phyloP scores from a whole-genome alignment of 2,888 invertebrate genomes.

The Erebia ligea region DNA sequence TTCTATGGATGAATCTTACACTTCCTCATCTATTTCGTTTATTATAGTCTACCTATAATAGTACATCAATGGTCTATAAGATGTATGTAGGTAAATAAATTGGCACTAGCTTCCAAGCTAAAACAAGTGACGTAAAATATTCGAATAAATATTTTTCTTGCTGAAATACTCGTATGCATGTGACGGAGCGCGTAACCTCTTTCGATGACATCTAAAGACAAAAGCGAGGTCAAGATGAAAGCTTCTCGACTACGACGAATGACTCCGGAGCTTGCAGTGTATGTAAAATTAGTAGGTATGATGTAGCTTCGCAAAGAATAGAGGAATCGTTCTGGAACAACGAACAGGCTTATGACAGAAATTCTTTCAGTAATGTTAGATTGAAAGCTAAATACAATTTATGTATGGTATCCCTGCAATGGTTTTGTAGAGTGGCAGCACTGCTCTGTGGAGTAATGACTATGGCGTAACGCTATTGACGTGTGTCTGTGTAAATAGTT shows the following conservation, averaged over 20 bases:
- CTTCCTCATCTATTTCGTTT: no score
- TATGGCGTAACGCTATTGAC: no score
- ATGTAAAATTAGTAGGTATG: conserved; percentile 20
- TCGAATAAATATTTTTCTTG: background rate
- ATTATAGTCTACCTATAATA: no score
- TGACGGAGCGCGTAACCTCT: conserved; percentile 13
- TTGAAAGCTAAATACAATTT: no score
- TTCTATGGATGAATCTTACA: no score
- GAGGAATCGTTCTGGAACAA: conserved; percentile 10
- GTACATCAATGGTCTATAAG: no score
- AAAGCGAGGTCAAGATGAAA: conserved; percentile 19
- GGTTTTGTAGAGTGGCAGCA: no score
- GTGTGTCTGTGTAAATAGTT: no score
- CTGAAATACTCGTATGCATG: conserved; percentile 8
- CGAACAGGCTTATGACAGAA: conserved; percentile 1
- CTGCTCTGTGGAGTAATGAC: no score
- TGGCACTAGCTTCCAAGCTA: background rate
- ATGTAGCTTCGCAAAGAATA: conserved; percentile 14
- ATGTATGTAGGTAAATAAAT: background rate
- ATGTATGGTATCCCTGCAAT: no score
- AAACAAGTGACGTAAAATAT: background rate
- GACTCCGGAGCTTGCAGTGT: conserved; percentile 4
- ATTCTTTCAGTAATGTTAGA: background rate
- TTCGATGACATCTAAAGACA: conserved; percentile 20
- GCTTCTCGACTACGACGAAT: conserved; percentile 17